A percentile compares a stretch with the other conserved stretches of the same genome.
phyloP scores from a whole-genome alignment of 2,888 invertebrate species.

The Furcula furcula region DNA sequence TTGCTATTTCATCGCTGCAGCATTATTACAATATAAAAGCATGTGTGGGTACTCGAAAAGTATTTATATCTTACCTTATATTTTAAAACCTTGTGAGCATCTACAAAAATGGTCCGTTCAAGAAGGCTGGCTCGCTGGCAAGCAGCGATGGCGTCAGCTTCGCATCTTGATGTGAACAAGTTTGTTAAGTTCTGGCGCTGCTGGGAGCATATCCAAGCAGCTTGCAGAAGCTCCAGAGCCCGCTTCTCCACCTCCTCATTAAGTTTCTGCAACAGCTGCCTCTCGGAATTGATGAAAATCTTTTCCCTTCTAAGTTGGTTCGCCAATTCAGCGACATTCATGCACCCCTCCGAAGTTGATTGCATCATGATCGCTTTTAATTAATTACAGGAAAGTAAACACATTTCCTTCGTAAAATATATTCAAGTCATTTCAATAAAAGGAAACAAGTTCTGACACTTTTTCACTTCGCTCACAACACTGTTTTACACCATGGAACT shows the following conservation, averaged over 20 bases:
- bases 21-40: no score
- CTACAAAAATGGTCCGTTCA: slow-evolving; percentile 84
- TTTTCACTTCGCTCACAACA: slow-evolving; percentile 33
- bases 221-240: slow-evolving; percentile 82
- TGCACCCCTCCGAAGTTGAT: slow-evolving; percentile 71
- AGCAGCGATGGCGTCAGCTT: slow-evolving; percentile 88
- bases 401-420: slow-evolving; percentile 40
- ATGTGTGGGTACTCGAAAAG: no score
- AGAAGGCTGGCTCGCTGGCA: slow-evolving; percentile 83
- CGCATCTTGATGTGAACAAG: slow-evolving; percentile 87
- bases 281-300: slow-evolving; percentile 92
- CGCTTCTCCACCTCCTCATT: slow-evolving; percentile 86
- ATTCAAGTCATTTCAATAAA: slow-evolving; percentile 48
- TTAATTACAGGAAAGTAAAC: slow-evolving; percentile 33
- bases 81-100: slow-evolving; percentile 91
- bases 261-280: slow-evolving; percentile 88
- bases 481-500: slow-evolving; percentile 8
- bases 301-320: slow-evolving; percentile 90
- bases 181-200: slow-evolving; percentile 91
- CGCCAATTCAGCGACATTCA: slow-evolving; percentile 75
- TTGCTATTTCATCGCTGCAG: no score
- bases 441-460: slow-evolving; percentile 45
- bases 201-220: slow-evolving; percentile 94
- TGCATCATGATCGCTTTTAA: slow-evolving; percentile 64
- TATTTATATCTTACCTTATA: slow-evolving; percentile 92